Conservation (phyloP, 2,113 vertebrate species). For the Larimichthys polyactis region DNA sequence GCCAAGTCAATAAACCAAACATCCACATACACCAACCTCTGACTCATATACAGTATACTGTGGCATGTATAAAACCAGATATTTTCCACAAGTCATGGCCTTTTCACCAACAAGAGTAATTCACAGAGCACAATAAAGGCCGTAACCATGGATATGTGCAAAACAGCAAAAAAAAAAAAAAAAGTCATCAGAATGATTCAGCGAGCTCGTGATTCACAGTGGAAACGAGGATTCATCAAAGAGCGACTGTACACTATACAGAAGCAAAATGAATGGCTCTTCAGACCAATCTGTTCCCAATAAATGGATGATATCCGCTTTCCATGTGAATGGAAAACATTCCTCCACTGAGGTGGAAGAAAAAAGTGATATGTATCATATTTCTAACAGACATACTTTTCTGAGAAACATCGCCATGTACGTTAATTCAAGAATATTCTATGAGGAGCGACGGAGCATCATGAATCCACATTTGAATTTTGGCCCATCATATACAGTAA, state of each 20-base stretch:
- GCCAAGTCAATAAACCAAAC: slow-evolving; percentile 46
- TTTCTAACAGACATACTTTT: slow-evolving; percentile 21
- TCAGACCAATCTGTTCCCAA: slow-evolving; percentile 37
- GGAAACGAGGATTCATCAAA: slow-evolving; percentile 67
- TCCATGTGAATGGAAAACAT: slow-evolving; percentile 45
- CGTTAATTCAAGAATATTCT: slow-evolving; percentile 18
- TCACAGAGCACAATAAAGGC: slow-evolving; percentile 51
- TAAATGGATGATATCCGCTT: slow-evolving; percentile 43
- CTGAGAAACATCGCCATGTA: slow-evolving; percentile 1
- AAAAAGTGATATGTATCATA: slow-evolving; percentile 57
- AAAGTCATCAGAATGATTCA: slow-evolving; percentile 49
- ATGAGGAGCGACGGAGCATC: slow-evolving; percentile 7
- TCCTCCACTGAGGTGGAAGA: slow-evolving; percentile 38
- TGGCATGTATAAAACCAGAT: slow-evolving; percentile 51
- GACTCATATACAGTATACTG: slow-evolving; percentile 55
- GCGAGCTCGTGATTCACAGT: slow-evolving; percentile 72
- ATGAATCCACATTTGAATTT: slow-evolving; percentile 27
- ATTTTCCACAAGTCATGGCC: slow-evolving; percentile 52
- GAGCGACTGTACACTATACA: slow-evolving; percentile 38
- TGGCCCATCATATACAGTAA: background rate
- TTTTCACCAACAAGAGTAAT: slow-evolving; percentile 48
- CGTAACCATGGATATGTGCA: slow-evolving; percentile 76
- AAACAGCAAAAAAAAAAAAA: slow-evolving; percentile 58
- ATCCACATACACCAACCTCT: slow-evolving; percentile 32
- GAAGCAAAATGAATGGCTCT: slow-evolving; percentile 52